These are phyloP conservation scores for Tyrophagus putrescentiae DNA, from an alignment of 1,140 invertebrate species.

Conservation along the genomic window DNA sequence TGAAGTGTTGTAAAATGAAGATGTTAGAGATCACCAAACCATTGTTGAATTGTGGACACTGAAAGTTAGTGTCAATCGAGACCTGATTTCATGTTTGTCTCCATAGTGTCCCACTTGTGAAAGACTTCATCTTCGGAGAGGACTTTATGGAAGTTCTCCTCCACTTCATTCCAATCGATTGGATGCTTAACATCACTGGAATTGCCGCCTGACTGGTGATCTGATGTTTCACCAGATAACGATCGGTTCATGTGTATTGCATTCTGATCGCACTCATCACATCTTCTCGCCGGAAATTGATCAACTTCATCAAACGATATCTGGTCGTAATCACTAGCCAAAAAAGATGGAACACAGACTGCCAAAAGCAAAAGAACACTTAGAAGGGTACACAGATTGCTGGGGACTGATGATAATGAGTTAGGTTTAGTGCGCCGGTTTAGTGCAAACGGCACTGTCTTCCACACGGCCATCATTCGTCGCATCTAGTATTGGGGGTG, in stretches of 20 bases:
- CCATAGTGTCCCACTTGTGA: slow-evolving; percentile 24
- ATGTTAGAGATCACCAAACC: too few relatives aligned
- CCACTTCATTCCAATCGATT: slow-evolving; percentile 21
- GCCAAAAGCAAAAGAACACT: too few relatives aligned
- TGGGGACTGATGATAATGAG: too few relatives aligned
- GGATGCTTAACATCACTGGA: slow-evolving; percentile 7
- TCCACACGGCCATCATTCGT: too few relatives aligned
- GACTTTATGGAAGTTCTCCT: slow-evolving; percentile 15
- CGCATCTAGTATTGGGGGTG: too few relatives aligned
- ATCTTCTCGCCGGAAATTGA: neutral
- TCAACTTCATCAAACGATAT: neutral
- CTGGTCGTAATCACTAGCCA: neutral
- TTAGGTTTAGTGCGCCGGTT: too few relatives aligned
- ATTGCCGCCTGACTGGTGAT: neutral
- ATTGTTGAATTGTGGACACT: too few relatives aligned
- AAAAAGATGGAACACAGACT: too few relatives aligned
- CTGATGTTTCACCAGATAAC: neutral
- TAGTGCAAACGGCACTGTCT: too few relatives aligned
- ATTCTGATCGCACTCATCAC: neutral
- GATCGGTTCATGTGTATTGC: neutral
- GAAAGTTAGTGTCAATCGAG: neutral
- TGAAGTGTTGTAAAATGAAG: neutral
- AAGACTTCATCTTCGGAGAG: slow-evolving; percentile 21
- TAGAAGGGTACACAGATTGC: too few relatives aligned
- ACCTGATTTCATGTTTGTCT: slow-evolving; percentile 22